phyloP scores from a whole-genome alignment of 2,113 vertebrate genomes.

The Leucopternis melanops region DNA sequence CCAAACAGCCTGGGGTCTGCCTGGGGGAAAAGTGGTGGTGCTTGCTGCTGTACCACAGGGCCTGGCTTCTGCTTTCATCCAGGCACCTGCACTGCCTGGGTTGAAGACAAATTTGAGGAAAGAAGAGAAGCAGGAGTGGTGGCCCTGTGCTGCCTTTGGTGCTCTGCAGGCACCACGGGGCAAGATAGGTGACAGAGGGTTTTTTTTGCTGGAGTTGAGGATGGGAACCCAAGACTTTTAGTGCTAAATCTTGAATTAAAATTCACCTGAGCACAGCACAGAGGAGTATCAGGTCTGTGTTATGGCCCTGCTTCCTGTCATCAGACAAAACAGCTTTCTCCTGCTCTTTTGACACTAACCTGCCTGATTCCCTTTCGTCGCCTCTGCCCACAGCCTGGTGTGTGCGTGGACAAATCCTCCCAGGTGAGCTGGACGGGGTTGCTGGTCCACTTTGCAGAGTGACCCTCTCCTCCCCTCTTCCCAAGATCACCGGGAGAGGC shows the following conservation, averaged over 20 bases:
- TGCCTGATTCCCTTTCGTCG: rapidly evolving
- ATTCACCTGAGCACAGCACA: background rate
- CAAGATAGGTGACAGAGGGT: background rate
- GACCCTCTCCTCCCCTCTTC: background rate
- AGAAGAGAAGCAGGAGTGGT: background rate
- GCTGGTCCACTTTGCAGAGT: background rate
- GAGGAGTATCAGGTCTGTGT: background rate
- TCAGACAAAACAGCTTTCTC: background rate
- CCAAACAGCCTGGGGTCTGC: background rate
- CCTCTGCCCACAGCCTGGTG: background rate
- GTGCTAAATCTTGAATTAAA: background rate
- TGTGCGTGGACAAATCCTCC: background rate
- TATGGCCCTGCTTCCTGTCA: background rate
- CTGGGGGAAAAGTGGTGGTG: background rate
- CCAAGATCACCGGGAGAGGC: background rate
- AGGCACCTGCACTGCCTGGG: background rate
- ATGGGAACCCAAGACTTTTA: background rate
- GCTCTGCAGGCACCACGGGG: background rate
- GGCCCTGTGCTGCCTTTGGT: background rate
- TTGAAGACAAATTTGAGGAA: background rate
- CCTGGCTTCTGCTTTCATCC: background rate
- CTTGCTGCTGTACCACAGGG: background rate
- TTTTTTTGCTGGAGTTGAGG: background rate
- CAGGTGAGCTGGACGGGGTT: background rate
- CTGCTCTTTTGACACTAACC: background rate